A percentile compares a stretch with the other conserved stretches of the same genome.
Conservation (phyloP, 2,888 invertebrate species). For the Caenorhabditis becei region DNA sequence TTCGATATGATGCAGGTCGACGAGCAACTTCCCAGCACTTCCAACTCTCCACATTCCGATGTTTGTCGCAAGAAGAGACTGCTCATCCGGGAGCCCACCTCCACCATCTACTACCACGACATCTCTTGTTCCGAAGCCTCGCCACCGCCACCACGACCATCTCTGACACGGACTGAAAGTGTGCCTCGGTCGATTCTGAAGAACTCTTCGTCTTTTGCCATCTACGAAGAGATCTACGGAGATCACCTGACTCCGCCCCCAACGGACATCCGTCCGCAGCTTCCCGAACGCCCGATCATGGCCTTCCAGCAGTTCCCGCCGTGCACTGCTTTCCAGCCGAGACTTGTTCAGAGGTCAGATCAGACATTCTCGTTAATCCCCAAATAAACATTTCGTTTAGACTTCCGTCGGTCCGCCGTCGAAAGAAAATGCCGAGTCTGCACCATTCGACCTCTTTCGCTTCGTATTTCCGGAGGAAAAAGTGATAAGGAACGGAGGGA, state of each 20-base stretch:
- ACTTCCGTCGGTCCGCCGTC: slow-evolving; percentile 58
- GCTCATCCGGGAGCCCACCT: slow-evolving; percentile 51
- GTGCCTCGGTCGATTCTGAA: slow-evolving; percentile 63
- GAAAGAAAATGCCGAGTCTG: slow-evolving; percentile 67
- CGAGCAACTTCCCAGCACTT: slow-evolving; percentile 56
- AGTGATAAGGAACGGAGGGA: slow-evolving; percentile 15
- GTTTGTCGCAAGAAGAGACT: slow-evolving; percentile 28
- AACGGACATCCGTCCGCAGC: slow-evolving; percentile 62
- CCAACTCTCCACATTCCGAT: slow-evolving; percentile 17
- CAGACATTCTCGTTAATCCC: background rate
- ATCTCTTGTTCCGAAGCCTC: slow-evolving; percentile 34
- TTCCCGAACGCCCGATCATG: slow-evolving; percentile 51
- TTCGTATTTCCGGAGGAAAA: slow-evolving; percentile 52
- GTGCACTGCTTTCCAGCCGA: slow-evolving; percentile 60
- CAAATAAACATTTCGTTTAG: slow-evolving; percentile 32
- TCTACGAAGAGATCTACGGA: slow-evolving; percentile 70
- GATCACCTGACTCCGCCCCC: slow-evolving; percentile 66
- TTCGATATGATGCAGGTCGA: slow-evolving; percentile 61
- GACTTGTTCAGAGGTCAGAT: slow-evolving; percentile 39
- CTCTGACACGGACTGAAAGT: slow-evolving; percentile 46
- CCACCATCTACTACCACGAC: slow-evolving; percentile 59
- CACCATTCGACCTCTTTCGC: slow-evolving; percentile 60
- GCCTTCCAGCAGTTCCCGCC: slow-evolving; percentile 65
- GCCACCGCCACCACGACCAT: slow-evolving; percentile 22
- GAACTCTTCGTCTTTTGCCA: slow-evolving; percentile 61